Evolutionary conservation across 1,140 invertebrate genomes (phyloP), one percentile per base, ranked within the genome.

Genomic region (Propsilocerus akamusi): DNA sequence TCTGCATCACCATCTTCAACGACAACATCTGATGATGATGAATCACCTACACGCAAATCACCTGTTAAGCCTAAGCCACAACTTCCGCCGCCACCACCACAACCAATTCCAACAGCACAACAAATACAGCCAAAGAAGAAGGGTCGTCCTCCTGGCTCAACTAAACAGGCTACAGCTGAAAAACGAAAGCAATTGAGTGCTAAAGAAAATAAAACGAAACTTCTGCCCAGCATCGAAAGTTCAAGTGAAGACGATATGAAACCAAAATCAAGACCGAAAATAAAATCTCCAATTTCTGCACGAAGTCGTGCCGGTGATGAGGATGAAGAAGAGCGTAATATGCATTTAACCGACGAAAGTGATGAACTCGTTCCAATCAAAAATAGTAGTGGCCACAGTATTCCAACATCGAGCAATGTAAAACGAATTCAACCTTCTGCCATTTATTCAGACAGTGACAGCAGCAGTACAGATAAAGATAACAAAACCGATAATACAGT

Each of bases 391-490:
- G 48, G 49, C 5, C 49, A 50, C 26, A 34, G 34, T 46, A 46
- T 68, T 52, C 72, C 56, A 68, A 61, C 63, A 53, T 69, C 59
- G 28, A 64, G 65, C 46, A 72, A 67, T 59, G 49, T 49, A 52
- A 71, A 68, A 59, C 49, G 49, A 55, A 54, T 14, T 58, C 51
- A 57, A 25, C 72, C 75, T 24, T 68, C 72, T 10, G 74, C 80
- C 49, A 86, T 83, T 55, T 84, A 83, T 61, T 84, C 81, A 0
- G 81, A 85, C 54, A 78, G 76, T 28, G 81, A 84, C 52, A 69
- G 72, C 50, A 73, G 73, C 32, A 54, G 62, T 26, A 60, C 65
- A 25, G 62, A 65, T 22, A 64, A 62, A 47, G 63, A 62, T 53
- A 56, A 67, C 52, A 54, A 28, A 32, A 72, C 73, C 57, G 68